A percentile compares a stretch with the other conserved stretches of the same genome.
phyloP scores from a whole-genome alignment of 2,797 vertebrate genomes.

The Parambassis ranga region DNA sequence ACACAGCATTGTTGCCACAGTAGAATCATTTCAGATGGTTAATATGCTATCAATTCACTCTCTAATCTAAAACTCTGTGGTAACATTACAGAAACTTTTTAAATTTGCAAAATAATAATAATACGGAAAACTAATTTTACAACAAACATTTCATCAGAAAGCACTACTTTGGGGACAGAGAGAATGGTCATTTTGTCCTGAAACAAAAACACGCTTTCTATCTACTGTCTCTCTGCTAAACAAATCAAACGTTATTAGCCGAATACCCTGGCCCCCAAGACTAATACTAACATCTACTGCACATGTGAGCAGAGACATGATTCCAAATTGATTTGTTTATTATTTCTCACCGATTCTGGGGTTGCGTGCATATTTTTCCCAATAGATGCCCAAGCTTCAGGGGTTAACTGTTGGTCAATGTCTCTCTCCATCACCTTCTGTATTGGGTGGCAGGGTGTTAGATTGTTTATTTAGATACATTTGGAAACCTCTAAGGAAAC shows the following conservation, averaged over 20 bases:
- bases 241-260: constrained; percentile 55
- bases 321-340: constrained; percentile 79
- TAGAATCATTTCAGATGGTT: constrained; percentile 21
- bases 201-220: constrained; percentile 56
- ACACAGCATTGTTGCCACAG: constrained; percentile 6
- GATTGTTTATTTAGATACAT: constrained; percentile 80
- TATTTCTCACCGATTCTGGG: constrained; percentile 85
- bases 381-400: constrained; percentile 85
- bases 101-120: background rate
- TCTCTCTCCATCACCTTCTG: constrained; percentile 85
- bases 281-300: constrained; percentile 71
- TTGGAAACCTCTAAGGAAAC: constrained; percentile 72
- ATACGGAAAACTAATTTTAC: constrained; percentile 11
- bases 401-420: constrained; percentile 84
- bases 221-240: constrained; percentile 38
- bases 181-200: constrained; percentile 76
- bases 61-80: constrained; percentile 36
- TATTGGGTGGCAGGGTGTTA: constrained; percentile 84
- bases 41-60: constrained; percentile 23
- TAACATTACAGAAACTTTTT: constrained; percentile 21
- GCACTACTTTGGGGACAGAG: constrained; percentile 71
- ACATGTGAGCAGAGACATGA: constrained; percentile 79
- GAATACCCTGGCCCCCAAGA: constrained; percentile 73
- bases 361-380: constrained; percentile 84
- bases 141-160: constrained; percentile 34